Base-by-base conservation (phyloP, 37 sponge, comb jelly and placozoan genomes). In the Agelas oroides region DNA sequence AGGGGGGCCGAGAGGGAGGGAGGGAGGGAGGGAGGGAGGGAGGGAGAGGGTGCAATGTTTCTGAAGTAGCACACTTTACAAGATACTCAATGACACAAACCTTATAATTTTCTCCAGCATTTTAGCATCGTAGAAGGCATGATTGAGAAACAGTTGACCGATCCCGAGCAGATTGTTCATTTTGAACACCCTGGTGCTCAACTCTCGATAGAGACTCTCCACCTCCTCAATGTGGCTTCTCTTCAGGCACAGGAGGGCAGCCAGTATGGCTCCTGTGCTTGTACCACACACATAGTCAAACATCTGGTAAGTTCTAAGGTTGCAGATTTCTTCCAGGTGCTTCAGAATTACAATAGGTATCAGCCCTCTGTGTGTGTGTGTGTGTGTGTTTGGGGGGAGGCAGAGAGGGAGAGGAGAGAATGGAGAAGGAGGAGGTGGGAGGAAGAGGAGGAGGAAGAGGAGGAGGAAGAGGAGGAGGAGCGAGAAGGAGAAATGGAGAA, bases 251-350 rank as follows among this genome's bases (percentile, higher is more conserved):
- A 90, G 34, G 31, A 90, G 81, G 60, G 75, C 66, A 30, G 81
- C 59, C 55, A 93, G 6, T 2, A 87, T 35, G 14, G 76, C 75
- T 21, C 95, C 95, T 2, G 95, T 92, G 76, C 92, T 91, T 6
- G 92, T 91, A 0, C 95, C 95, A 83, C 92, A 91, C 32, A 94
- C 83, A 60, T 78, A 82, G 69, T 94, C 95, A 88, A 94, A 94
- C 83, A 91, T 34, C 58, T 88, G 27, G 66, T 88, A 70, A 12
- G 82, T 38, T 24, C 53, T 61, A 15, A 33, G 60, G 12, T 68
- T 69, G 31, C 74, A 90, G 27, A 77, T 30, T 33, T 76, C 60
- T 75, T 94, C 95, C 72, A 94, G 57, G 18, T 82, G 82, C 6
- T 79, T 75, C 32, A 94, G 78, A 13, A 91, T 80, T 21, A 72